Evolutionary conservation across 2,797 vertebrate genomes (phyloP), one percentile per base, ranked within the genome.

Genomic region (Syncerus caffer): DNA sequence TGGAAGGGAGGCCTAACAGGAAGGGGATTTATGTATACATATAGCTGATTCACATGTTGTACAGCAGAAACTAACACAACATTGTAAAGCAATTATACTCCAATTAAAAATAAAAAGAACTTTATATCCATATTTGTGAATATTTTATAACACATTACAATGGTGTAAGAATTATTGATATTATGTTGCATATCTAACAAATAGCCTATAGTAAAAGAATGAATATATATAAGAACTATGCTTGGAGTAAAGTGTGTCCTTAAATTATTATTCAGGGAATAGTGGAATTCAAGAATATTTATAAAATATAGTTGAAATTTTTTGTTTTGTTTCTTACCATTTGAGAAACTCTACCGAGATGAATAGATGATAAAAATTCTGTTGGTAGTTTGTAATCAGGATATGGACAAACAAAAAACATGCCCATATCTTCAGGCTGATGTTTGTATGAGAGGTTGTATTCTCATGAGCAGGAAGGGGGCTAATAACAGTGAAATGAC

Each of bases 91-190:
- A 74, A 42, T 42, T 74, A 74, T 74, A 74, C 6, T 25, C 21
- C 67, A 74, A 74, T 74, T 74, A 42, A 25, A 79, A 74, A 74
- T 74, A 7, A 25, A 74, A 79, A 89, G 27, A 64, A 71, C 15
- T n/a, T 95, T 80, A 57, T 79, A 90, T 92, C n/a, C 15, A 9
- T 67, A 38, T 89, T 90, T 90, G 42, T 95, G 25, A 94, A 50
- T 47, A 21, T 80, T 93, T 96, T 92, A 21, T 89, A 84, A 92
- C 92, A 55, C 62, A 58, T 71, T 83, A 47, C 50, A 47, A 31
- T 74, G 12, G 4, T 74, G 2, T 71, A 82, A 58, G 23, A 84
- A 82, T 82, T 85, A 78, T 21, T 87, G 29, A 53, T 83, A 51
- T 86, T 83, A 13, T 62, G 50, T 89, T 90, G 25, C 31, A 14